Evolutionary conservation across 2,797 vertebrate species (phyloP), one percentile per base, ranked within the genome.

Genomic region (Lagorchestes hirsutus): DNA sequence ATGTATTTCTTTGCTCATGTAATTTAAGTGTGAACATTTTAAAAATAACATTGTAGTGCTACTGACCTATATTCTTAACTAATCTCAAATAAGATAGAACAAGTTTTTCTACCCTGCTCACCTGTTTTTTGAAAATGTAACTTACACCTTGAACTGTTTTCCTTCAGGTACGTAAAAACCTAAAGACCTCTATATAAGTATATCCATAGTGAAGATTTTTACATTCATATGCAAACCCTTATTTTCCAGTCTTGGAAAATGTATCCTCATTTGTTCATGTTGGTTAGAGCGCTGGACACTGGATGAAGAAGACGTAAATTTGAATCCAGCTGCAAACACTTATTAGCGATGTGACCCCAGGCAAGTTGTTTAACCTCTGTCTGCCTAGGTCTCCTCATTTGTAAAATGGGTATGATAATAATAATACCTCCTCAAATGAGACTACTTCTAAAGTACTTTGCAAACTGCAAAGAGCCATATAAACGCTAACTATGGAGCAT

Each of bases 201-300:
- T 28, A 18, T 93, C 40, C 74, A 6, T 57, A 67, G 67, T 93
- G 55, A 55, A 90, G 92, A 87, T 58, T 14, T 9, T 31, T 82
- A 29, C 11, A 46, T 90, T 90, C n/a, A 13, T 91, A 90, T 91
- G 14, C 54, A 24, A 0, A 0, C 27, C 9, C 34, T 52, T 55
- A 28, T 1, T 91, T 96, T 91, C 59, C 59, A 87, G 22, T 50
- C 40, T 87, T 87, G 74, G 52, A 52, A 52, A 52, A 52, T 46
- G 2, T 82, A 82, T 40, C n/a, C n/a, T 6, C 8, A 24, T 82
- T 82, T 82, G 8, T 82, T 46, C n/a, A 50, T 50, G 22, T 87
- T 87, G 74, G 8, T 11, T 27, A 82, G 22, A 82, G 40, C 6
- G 4, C 40, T 46, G 34, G 34, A 16, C 34, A 14, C 40, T 40